Percentiles rank a stretch among this genome's conserved stretches.
These are phyloP conservation scores for Lutjanus argentimaculatus DNA, from an alignment of 2,797 vertebrate species.

Conservation along the genomic window DNA sequence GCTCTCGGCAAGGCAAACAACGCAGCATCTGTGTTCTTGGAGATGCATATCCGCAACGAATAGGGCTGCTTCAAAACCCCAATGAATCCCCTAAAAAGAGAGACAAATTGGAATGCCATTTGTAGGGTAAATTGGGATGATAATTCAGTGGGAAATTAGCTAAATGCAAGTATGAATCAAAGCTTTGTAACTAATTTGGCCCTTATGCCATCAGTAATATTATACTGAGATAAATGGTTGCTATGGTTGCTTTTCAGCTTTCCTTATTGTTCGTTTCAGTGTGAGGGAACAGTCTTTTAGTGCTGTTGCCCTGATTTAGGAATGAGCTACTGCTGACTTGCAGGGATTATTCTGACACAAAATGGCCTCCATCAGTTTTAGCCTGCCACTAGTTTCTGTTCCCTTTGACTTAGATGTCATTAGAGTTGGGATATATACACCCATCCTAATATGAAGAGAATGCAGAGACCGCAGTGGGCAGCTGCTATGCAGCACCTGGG, in stretches of 20 bases:
- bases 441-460: no score
- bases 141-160: constrained; percentile 70
- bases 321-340: constrained; percentile 48
- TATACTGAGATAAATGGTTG: constrained; percentile 65
- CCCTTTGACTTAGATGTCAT: constrained; percentile 34
- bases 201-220: constrained; percentile 50
- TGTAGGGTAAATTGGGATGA: constrained; percentile 60
- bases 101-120: constrained; percentile 65
- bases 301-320: constrained; percentile 40
- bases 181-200: constrained; percentile 69
- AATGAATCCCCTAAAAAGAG: constrained; percentile 57
- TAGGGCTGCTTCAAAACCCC: constrained; percentile 52
- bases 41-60: constrained; percentile 63
- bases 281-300: constrained; percentile 37
- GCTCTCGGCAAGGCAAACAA: constrained; percentile 59
- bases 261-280: constrained; percentile 40
- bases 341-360: constrained; percentile 44
- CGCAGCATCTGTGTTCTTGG: constrained; percentile 71
- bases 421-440: constrained; percentile 17
- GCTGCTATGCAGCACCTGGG: no score
- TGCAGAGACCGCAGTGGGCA: no score
- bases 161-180: constrained; percentile 66
- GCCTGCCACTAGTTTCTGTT: constrained; percentile 22
- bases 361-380: constrained; percentile 50
- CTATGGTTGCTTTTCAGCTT: constrained; percentile 63